These are phyloP conservation scores for Drosophila subpulchrella DNA, from an alignment of 1,140 invertebrate species.

Conservation along the genomic window DNA sequence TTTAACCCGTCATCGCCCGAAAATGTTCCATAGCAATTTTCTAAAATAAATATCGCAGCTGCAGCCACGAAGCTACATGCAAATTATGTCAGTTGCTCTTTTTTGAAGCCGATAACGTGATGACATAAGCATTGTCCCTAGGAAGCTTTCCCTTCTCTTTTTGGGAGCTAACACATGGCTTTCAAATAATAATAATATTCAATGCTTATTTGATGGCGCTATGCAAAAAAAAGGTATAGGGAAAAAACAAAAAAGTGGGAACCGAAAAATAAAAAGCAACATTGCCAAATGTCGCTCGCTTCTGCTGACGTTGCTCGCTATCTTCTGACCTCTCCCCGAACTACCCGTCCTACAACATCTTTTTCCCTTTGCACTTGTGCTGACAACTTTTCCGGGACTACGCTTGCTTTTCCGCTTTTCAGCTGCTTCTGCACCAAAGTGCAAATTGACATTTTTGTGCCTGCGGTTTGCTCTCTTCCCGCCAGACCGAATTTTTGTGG, in stretches of 20 bases:
- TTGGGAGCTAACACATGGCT: constrained; percentile 55
- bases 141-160: constrained; percentile 15
- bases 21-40: constrained; percentile 59
- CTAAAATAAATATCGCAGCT: constrained; percentile 72
- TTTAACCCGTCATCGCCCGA: constrained; percentile 13
- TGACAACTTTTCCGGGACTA: constrained; percentile 52
- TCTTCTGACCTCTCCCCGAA: constrained; percentile 7
- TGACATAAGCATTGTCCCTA: constrained; percentile 70
- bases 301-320: constrained; percentile 60
- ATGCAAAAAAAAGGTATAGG: constrained; percentile 39
- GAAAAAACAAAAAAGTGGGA: constrained; percentile 16
- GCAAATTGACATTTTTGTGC: constrained; percentile 81
- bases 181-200: constrained; percentile 78
- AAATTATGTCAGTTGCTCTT: constrained; percentile 70
- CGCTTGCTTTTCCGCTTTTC: constrained; percentile 38
- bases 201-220: constrained; percentile 77
- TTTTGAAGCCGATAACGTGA: constrained; percentile 63
- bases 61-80: constrained; percentile 57
- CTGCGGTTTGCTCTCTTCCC: constrained; percentile 63
- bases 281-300: constrained; percentile 61
- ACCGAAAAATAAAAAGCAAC: constrained; percentile 39
- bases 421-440: constrained; percentile 59
- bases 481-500: not conserved
- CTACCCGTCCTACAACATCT: constrained; percentile 6
- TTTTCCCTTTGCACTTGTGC: constrained; percentile 34